Evolutionary conservation across 2,888 invertebrate genomes (phyloP), one percentile per base, ranked within the genome.

Genomic region (Epistrophe grossulariae): DNA sequence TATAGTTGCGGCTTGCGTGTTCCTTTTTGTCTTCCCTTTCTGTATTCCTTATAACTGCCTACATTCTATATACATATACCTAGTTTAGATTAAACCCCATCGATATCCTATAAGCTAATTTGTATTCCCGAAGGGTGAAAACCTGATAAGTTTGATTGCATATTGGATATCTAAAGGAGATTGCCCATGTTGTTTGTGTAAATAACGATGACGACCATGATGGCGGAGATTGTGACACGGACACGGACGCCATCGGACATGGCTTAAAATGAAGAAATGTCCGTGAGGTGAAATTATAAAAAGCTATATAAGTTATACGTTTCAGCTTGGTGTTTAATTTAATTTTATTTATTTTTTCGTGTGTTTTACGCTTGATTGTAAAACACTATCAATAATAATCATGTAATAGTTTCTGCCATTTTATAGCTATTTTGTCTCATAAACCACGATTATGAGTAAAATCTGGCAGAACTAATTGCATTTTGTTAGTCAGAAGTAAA

Each of bases 121-220:
- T 70, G 55, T 70, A 70, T 70, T 70, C 70, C 28, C 40, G 70
- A 55, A 70, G 70, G 52, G 70, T 70, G 38, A 55, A 70, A 70
- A 55, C 70, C n/a, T 70, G 70, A 70, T 70, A 40, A 70, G 38
- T 70, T 70, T 55, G 70, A 70, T 55, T 70, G 70, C 70, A 70
- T 70, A 70, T 70, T 70, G 52, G 70, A 70, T 70, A 43, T 28
- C 55, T 43, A 40, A 35, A 62, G 48, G 17, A 48, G 52, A 55
- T 70, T 70, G 70, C 24, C 24, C 19, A 52, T 70, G 70, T 24
- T 55, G 70, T 52, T 62, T 13, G 60, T 70, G 70, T 70, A 55
- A 55, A 70, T 40, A 70, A 70, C 40, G 70, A 6, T 24, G n/a
- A 68, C 13, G 48, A 10, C 10, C 5, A 40, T 10, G 24, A 24